phyloP scores from a whole-genome alignment of 2,113 vertebrate genomes.

The Chunga burmeisteri region DNA sequence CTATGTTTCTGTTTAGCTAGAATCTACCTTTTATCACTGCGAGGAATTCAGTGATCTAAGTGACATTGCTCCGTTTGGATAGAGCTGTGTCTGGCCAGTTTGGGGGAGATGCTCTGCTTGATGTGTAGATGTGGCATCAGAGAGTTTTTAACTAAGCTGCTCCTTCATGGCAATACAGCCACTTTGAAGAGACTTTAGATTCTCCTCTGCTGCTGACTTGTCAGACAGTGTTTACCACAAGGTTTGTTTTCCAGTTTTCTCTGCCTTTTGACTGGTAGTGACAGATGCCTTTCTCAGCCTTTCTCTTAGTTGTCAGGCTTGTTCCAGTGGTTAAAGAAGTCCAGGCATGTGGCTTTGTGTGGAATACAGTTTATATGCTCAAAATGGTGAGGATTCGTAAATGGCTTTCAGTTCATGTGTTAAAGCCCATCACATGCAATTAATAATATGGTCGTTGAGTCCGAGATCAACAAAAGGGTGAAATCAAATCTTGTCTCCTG shows the following conservation, averaged over 20 bases:
- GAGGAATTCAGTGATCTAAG: not conserved
- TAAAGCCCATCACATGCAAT: not conserved
- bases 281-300: not conserved
- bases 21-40: not conserved
- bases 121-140: not conserved
- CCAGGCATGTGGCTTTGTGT: not conserved
- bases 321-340: not conserved
- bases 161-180: accelerated
- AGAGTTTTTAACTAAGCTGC: not conserved
- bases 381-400: not conserved
- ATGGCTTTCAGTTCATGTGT: not conserved
- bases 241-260: not conserved
- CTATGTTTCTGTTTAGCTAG: not conserved
- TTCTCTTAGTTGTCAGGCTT: not conserved
- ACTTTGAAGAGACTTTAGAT: accelerated
- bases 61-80: not conserved
- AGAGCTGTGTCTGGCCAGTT: not conserved
- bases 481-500: not conserved
- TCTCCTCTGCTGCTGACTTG: not conserved
- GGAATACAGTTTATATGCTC: not conserved
- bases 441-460: not conserved
- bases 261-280: not conserved
- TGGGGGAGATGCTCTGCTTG: not conserved
- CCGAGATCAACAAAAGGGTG: not conserved
- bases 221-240: not conserved